Evolutionary conservation across 2,888 invertebrate species (phyloP).

Genomic region (Pyrochroa serraticornis): DNA sequence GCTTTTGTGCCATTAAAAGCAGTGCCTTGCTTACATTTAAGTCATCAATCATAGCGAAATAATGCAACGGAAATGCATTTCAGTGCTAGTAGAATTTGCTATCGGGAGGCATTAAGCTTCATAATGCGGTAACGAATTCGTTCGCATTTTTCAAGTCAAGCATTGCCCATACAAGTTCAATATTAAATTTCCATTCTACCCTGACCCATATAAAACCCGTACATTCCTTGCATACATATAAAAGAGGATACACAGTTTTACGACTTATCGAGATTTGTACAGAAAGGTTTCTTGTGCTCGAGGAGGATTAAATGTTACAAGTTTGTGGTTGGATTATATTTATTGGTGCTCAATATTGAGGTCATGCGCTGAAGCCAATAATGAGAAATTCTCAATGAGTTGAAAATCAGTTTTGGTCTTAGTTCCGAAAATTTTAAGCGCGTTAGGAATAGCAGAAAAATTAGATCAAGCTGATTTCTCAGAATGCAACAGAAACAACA

Average conservation of each 20-base stretch:
- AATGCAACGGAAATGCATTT: constrained; percentile 3
- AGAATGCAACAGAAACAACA: constrained; percentile 16
- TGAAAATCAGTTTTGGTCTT: constrained; percentile 6
- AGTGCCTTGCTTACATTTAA: constrained; percentile 8
- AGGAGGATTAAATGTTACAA: constrained; percentile 11
- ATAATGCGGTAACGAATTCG: background rate
- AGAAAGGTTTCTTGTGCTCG: constrained; percentile 17
- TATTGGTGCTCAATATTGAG: constrained; percentile 15
- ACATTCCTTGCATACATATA: constrained; percentile 9
- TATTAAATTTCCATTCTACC: constrained; percentile 16
- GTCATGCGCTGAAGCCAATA: constrained; percentile 1
- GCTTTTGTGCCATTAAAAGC: constrained; percentile 5
- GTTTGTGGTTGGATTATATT: constrained; percentile 18
- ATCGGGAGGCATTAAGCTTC: background rate
- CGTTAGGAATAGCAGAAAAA: background rate
- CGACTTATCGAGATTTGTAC: constrained; percentile 8
- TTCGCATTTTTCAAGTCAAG: background rate
- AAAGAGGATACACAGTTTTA: constrained; percentile 17
- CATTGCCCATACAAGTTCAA: background rate
- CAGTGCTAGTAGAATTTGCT: background rate
- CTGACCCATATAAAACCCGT: constrained; percentile 12
- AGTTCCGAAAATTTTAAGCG: background rate
- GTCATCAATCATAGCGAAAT: constrained; percentile 9
- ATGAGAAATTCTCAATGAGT: constrained; percentile 11
- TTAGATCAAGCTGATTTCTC: constrained; percentile 9